Evolutionary conservation across 37 sponge, comb jelly and placozoan species (phyloP), one percentile per base, ranked within the genome.

Genomic region (Aplysina aerophoba): DNA sequence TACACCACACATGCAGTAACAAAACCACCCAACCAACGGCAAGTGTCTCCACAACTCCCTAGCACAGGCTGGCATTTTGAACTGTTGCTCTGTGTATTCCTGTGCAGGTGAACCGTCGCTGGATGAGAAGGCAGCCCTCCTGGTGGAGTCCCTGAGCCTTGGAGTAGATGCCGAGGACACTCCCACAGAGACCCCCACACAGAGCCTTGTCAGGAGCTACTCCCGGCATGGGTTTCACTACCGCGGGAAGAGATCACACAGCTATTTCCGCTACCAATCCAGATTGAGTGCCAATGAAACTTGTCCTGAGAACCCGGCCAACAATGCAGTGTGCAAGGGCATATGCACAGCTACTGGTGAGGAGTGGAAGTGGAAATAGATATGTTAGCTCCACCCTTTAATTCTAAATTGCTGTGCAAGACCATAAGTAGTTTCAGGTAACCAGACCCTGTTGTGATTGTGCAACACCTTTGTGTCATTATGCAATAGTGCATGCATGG

Each of bases 71-170:
- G 50, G 6, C 6, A 11, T 3, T 44, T 11, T 11, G 50, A 11
- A 44, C 50, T 11, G 50, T 44, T 11, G 6, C 50, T 35, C 28
- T 69, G 28, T 69, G 71, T 69, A 69, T 16, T 30, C 12, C 25
- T 62, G n/a, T 27, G 25, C 71, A 69, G 71, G 71, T 69, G 71
- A 69, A 35, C 71, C 71, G 30, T 30, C 33, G 17, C 71, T 69
- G 4, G 71, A 11, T 30, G 71, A 69, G 2, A 69, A 69, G 34
- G 71, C 71, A 11, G 71, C 71, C 1, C 71, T 69, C 6, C 71
- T 69, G 17, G 71, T 69, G 28, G 31, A 69, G 34, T 69, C 71
- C 34, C 33, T 69, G 35, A 69, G 71, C 34, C 71, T 69, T 69
- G 71, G 71, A 12, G 71, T 8, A 3, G 71, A 69, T 69, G 71